Percentiles rank a stretch among this genome's conserved stretches.
phyloP scores from a whole-genome alignment of 2,797 vertebrate species.

The Mormyrus proboscirostris region DNA sequence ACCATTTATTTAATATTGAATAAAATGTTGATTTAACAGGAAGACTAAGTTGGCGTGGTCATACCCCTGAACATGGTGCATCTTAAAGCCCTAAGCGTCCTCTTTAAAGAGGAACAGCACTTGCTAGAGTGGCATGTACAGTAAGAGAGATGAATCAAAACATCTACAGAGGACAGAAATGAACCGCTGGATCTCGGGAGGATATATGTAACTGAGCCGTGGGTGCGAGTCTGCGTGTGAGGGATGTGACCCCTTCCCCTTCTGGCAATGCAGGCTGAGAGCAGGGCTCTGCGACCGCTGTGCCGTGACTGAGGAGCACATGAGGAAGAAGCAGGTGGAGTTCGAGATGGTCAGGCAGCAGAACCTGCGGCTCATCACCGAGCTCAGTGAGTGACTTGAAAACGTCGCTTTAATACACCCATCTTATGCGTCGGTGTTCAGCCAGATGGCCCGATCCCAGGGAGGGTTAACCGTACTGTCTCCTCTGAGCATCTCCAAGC shows the following conservation, averaged over 20 bases:
- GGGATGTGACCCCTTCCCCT: background rate
- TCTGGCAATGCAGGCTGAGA: slow-evolving; percentile 54
- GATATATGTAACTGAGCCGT: background rate
- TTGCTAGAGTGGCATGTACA: background rate
- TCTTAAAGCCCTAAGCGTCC: background rate
- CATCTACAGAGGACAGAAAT: background rate
- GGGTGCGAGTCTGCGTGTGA: background rate
- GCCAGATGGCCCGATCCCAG: background rate
- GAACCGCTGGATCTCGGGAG: background rate
- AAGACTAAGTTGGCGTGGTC: background rate
- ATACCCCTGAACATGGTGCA: background rate
- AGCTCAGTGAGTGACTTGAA: slow-evolving; percentile 70
- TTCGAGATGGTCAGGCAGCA: slow-evolving; percentile 74
- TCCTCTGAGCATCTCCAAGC: background rate
- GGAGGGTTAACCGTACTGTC: background rate
- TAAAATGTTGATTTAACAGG: background rate
- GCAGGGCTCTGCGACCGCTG: slow-evolving; percentile 78
- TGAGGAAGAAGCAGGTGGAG: slow-evolving; percentile 70
- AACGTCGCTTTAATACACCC: background rate
- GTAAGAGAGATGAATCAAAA: background rate
- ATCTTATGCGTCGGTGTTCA: background rate
- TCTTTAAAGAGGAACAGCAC: background rate
- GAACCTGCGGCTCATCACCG: slow-evolving; percentile 69
- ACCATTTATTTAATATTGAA: background rate
- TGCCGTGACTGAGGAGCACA: slow-evolving; percentile 71